Evolutionary conservation across 1,140 invertebrate genomes (phyloP).

Genomic region (Eciton burchellii): DNA sequence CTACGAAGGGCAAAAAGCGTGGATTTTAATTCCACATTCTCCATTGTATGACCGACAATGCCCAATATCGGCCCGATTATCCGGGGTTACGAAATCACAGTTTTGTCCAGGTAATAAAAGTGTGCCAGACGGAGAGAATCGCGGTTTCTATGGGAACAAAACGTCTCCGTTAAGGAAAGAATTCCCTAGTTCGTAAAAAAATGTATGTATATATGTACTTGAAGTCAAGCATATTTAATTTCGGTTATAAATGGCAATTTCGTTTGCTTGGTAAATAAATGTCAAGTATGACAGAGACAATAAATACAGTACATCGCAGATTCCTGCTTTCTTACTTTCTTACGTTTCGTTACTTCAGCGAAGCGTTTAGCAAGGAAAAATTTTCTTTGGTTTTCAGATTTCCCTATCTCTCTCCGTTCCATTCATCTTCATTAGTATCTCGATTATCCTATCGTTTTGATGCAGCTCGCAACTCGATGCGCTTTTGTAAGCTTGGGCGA

Average conservation of each 20-base stretch:
- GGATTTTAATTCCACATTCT: conserved; percentile 56
- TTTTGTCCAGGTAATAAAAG: conserved; percentile 3
- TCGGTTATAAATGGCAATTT: not conserved
- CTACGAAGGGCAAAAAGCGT: conserved; percentile 56
- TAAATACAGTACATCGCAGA: no score
- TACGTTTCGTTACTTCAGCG: not conserved
- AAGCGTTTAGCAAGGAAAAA: not conserved
- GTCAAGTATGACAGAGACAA: conserved; percentile 13
- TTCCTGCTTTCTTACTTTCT: not conserved
- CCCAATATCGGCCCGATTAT: not conserved
- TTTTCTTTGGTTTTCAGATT: not conserved
- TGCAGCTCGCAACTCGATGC: not conserved
- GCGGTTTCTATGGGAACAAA: not conserved
- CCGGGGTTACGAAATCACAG: conserved; percentile 26
- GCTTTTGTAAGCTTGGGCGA: conserved; percentile 45
- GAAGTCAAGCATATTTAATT: conserved; percentile 37
- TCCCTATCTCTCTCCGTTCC: not conserved
- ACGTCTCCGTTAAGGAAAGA: not conserved
- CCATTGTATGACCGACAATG: conserved; percentile 16
- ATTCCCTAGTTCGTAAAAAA: no score
- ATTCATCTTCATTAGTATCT: not conserved
- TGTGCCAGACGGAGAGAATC: not conserved
- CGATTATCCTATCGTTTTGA: no score
- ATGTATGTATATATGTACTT: conserved; percentile 3
- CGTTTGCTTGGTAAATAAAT: conserved; percentile 39